Base-by-base conservation (phyloP, 2,113 vertebrate species). In the Apteryx mantelli region DNA sequence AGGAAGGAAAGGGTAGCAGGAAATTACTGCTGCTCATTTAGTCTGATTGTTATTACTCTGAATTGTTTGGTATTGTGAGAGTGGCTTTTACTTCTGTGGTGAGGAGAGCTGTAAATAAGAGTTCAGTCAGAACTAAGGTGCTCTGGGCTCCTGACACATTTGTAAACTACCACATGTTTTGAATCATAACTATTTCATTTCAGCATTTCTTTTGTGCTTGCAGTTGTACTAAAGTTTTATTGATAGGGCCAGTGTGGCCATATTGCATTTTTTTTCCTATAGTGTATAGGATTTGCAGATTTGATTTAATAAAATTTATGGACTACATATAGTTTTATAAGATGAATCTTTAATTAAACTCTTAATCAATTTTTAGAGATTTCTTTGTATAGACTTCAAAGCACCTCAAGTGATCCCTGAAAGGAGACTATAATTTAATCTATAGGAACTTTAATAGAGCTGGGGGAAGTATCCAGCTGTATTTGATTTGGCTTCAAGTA, bases 311-410 rank as follows among this genome's bases (percentile, higher is more conserved):
- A 79, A 84, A 64, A 88, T 64, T 78, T 86, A 38, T 8, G 66
- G 46, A 44, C n/a, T 30, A 55, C 3, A 34, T 71, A 48, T 52
- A 60, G 78, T 86, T 94, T 81, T 71, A 82, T 38, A 82, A 8
- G 25, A 78, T 89, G 60, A 69, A 69, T 95, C 48, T 96, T 82
- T 65, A 79, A 87, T 85, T 96, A 85, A 56, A 82, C 10, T 55
- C 30, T 53, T 79, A 68, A 94, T 71, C 15, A 79, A 69, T 70
- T 76, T 91, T 85, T 80, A 92, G 74, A 91, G 48, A 84, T 88
- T 71, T 84, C 30, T 90, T 91, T 68, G 26, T 84, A 48, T 48
- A 55, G 3, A 2, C 5, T 88, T 86, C 69, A 56, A 81, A 76
- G 64, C 40, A 73, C 11, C n/a, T 82, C 61, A 78, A 64, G 13